Evolutionary conservation across 2,888 invertebrate genomes (phyloP).

Genomic region (Apotomis capreana): DNA sequence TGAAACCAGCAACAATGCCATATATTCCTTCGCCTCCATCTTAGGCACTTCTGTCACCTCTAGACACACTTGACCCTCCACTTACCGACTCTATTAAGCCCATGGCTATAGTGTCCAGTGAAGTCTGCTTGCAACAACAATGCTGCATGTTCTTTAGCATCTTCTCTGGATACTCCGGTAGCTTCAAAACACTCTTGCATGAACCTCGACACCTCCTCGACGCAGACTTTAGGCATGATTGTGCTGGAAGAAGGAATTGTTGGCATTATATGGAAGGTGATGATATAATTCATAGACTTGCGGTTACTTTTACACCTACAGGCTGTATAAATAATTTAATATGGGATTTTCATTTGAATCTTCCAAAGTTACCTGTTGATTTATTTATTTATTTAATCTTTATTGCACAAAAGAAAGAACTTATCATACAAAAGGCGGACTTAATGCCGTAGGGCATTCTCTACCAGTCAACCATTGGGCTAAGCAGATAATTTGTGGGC

Average conservation of each 20-base stretch:
- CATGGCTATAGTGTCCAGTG: conserved; percentile 94
- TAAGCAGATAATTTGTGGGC: no score
- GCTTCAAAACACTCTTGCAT: conserved; percentile 84
- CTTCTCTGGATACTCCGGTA: conserved; percentile 82
- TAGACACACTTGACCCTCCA: conserved; percentile 76
- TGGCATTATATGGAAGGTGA: not conserved
- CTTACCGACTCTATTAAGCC: conserved; percentile 90
- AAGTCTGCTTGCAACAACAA: conserved; percentile 89
- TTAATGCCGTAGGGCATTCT: no score
- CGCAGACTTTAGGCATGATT: conserved; percentile 72
- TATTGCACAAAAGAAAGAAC: no score
- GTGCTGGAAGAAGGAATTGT: conserved; percentile 30
- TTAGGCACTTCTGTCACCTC: conserved; percentile 82
- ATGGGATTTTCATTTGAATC: no score
- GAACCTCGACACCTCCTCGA: conserved; percentile 83
- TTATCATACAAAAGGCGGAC: no score
- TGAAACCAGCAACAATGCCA: conserved; percentile 89
- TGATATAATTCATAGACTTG: not conserved
- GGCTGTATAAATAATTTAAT: not conserved
- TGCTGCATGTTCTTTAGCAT: conserved; percentile 85
- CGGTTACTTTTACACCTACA: not conserved
- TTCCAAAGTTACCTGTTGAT: no score
- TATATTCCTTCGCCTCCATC: conserved; percentile 84
- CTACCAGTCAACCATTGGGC: no score
- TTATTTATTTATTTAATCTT: no score